Evolutionary conservation across 2,888 invertebrate species (phyloP), one percentile per base, ranked within the genome.

Genomic region (Tinea semifulvella): DNA sequence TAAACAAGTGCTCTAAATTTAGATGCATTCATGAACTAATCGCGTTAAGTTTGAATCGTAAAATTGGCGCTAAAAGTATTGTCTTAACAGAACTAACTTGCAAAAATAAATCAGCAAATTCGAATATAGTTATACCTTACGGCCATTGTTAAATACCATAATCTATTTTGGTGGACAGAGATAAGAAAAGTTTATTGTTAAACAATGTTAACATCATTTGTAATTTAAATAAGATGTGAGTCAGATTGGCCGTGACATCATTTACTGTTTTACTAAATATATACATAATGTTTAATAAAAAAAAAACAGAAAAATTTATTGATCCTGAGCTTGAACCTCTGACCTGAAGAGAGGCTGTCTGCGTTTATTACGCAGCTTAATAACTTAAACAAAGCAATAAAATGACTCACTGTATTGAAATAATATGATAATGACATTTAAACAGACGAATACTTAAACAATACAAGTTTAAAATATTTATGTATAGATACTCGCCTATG

Each of bases 191-290:
- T 64, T 61, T 61, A 61, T 63, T 61, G 56, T 60, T 53, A 53
- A 56, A 38, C 40, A 18, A 46, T 47, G 31, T 61, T 62, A 55
- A 54, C 53, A 53, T n/a, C n/a, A n/a, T 56, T 50, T 51, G 60
- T 59, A 58, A 63, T 65, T 61, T 55, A 63, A 66, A 70, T 63
- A 64, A 62, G 56, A 56, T 48, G 54, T 76, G 77, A 75, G 59
- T 77, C 76, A 77, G 54, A 53, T 50, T 47, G 52, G 36, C 55
- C 60, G 61, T 77, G 79, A 79, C 74, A 79, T 77, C 77, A 79
- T 79, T 68, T 61, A 67, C 63, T 66, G 65, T 71, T 73, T 73
- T 65, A 70, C 58, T 63, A 58, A 65, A 67, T 63, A 57, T 62
- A 61, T 64, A 63, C 60, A 63, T 65, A 69, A 67, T 68, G 60